Evolutionary conservation across 2,113 vertebrate species (phyloP).

Genomic region (Tympanuchus pallidicinctus): DNA sequence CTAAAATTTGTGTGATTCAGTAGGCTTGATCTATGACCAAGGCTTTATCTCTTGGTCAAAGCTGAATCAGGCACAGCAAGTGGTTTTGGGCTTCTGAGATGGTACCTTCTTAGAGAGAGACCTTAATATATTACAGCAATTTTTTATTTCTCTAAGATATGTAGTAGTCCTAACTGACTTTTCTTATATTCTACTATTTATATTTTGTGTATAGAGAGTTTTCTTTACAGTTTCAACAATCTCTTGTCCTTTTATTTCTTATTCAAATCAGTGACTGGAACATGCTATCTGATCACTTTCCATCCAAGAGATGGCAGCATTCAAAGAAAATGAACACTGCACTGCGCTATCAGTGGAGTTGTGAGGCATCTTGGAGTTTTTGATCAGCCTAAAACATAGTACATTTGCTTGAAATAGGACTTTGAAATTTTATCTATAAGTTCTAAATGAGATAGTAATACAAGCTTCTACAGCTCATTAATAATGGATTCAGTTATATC

Average conservation of each 20-base stretch:
- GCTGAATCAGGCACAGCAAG: neutral
- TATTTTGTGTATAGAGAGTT: neutral
- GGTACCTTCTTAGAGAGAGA: neutral
- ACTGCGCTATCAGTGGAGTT: neutral
- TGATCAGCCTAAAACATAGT: constrained; percentile 56
- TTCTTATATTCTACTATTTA: neutral
- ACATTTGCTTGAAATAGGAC: constrained; percentile 48
- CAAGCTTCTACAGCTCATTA: constrained; percentile 48
- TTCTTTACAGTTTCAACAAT: neutral
- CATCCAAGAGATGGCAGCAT: neutral
- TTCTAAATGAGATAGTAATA: constrained; percentile 54
- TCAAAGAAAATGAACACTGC: neutral
- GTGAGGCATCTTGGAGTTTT: constrained; percentile 20
- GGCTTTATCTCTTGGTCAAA: neutral
- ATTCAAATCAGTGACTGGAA: neutral
- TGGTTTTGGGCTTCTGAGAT: neutral
- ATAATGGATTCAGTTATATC: constrained; percentile 45
- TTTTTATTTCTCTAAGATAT: neutral
- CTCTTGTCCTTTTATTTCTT: neutral
- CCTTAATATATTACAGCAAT: neutral
- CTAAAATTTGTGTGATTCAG: neutral
- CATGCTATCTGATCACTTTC: neutral
- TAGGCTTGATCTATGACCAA: neutral
- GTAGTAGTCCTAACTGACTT: neutral
- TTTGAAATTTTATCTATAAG: constrained; percentile 58